Percentiles rank a stretch among this genome's conserved stretches.
Conservation (phyloP, 2,797 vertebrate genomes). For the Allobates femoralis region DNA sequence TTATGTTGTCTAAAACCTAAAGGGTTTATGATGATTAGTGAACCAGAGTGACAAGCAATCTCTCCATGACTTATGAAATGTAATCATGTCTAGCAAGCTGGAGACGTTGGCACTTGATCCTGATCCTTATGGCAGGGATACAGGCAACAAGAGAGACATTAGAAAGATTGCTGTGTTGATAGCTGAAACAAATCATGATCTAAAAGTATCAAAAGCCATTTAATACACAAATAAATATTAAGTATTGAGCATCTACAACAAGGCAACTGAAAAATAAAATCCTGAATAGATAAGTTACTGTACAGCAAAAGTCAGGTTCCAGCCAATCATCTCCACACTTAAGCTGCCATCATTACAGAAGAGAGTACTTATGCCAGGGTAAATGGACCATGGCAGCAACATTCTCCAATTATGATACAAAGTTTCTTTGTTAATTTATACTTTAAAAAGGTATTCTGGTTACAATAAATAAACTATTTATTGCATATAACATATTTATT, state of each 20-base stretch:
- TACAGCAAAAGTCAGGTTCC: not conserved
- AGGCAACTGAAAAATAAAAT: not conserved
- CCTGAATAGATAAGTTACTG: not conserved
- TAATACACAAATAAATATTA: slow-evolving; percentile 23
- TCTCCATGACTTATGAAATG: slow-evolving; percentile 52
- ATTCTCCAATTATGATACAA: not conserved
- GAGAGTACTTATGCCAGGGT: not conserved
- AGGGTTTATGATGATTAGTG: slow-evolving; percentile 57
- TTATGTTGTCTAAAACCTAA: slow-evolving; percentile 39
- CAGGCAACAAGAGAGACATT: slow-evolving; percentile 50
- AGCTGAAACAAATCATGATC: slow-evolving; percentile 47
- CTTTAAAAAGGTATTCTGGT: too few relatives aligned
- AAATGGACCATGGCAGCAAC: not conserved
- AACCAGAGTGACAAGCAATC: slow-evolving; percentile 54
- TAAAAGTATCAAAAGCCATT: not conserved
- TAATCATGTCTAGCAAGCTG: slow-evolving; percentile 53
- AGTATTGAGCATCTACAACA: not conserved
- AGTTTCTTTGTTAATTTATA: not conserved
- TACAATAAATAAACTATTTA: too few relatives aligned
- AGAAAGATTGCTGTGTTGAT: slow-evolving; percentile 44
- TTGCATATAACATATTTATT: too few relatives aligned
- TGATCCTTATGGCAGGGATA: slow-evolving; percentile 39
- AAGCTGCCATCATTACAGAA: not conserved
- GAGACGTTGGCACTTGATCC: slow-evolving; percentile 25
- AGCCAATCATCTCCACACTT: not conserved